Evolutionary conservation across 2,888 invertebrate genomes (phyloP).

Genomic region (Ophion ventricosus): DNA sequence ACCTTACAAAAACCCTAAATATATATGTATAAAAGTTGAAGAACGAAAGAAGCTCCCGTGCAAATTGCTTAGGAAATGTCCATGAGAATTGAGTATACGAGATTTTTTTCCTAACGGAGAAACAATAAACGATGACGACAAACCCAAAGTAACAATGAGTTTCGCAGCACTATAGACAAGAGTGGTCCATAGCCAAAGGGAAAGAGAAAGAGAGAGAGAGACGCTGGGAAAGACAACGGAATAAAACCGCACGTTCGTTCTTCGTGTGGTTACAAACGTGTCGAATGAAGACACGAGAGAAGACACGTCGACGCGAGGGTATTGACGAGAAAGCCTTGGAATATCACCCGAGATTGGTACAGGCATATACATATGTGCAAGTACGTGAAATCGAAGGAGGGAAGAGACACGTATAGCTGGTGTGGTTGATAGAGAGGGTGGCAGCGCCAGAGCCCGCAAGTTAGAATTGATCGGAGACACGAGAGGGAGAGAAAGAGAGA

Average conservation of each 20-base stretch:
- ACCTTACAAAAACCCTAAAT: too few relatives aligned
- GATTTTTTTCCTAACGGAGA: too few relatives aligned
- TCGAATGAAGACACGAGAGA: constrained; percentile 29
- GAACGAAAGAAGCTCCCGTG: too few relatives aligned
- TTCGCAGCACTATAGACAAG: too few relatives aligned
- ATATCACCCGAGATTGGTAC: constrained; percentile 22
- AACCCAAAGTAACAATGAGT: too few relatives aligned
- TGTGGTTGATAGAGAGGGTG: constrained; percentile 67
- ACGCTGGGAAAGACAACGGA: not conserved
- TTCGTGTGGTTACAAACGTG: not conserved
- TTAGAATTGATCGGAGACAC: constrained; percentile 76
- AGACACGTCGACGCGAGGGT: constrained; percentile 36
- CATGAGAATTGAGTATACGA: too few relatives aligned
- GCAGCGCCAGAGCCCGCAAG: constrained; percentile 57
- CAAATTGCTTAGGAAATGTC: too few relatives aligned
- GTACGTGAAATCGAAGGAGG: constrained; percentile 27
- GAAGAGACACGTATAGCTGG: constrained; percentile 58
- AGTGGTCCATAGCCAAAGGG: too few relatives aligned
- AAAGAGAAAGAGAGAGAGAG: too few relatives aligned
- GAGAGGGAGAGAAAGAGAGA: constrained; percentile 70
- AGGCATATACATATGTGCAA: constrained; percentile 28
- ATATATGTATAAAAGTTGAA: too few relatives aligned
- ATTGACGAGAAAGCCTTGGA: constrained; percentile 43
- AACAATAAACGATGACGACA: too few relatives aligned
- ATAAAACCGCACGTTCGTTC: not conserved